phyloP scores from a whole-genome alignment of 2,888 invertebrate genomes.

The Nymphalis urticae region DNA sequence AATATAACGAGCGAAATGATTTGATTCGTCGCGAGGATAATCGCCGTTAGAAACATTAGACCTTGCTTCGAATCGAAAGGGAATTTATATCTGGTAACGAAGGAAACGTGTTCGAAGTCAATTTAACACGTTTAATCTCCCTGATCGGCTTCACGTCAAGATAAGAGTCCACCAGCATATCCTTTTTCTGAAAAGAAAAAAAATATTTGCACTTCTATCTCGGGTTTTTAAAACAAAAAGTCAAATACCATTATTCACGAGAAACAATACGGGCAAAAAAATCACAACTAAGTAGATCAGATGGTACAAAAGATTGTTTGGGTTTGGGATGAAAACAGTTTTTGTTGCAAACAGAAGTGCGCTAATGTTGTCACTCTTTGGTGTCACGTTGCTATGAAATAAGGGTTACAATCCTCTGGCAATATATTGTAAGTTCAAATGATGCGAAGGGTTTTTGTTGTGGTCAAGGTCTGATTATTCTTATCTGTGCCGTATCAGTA shows the following conservation, averaged over 20 bases:
- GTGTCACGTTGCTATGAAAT: slow-evolving; percentile 11
- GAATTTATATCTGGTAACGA: slow-evolving; percentile 51
- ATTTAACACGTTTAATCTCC: slow-evolving; percentile 68
- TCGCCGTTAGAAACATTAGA: slow-evolving; percentile 14
- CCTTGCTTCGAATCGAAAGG: slow-evolving; percentile 11
- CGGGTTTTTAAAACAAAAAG: slow-evolving; percentile 70
- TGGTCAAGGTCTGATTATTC: slow-evolving; percentile 76
- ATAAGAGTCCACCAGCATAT: slow-evolving; percentile 59
- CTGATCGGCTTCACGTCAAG: slow-evolving; percentile 55
- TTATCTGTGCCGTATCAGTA: slow-evolving; percentile 70
- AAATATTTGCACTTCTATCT: slow-evolving; percentile 69
- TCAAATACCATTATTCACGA: slow-evolving; percentile 60
- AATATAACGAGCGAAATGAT: slow-evolving; percentile 46
- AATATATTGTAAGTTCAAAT: slow-evolving; percentile 19
- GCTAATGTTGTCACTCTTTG: slow-evolving; percentile 21
- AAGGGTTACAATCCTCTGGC: slow-evolving; percentile 42
- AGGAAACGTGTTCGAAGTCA: slow-evolving; percentile 49
- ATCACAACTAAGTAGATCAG: slow-evolving; percentile 74
- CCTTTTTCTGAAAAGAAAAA: slow-evolving; percentile 61
- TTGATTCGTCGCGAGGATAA: slow-evolving; percentile 8
- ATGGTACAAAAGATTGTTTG: slow-evolving; percentile 71
- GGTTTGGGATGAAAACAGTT: slow-evolving; percentile 66
- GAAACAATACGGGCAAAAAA: slow-evolving; percentile 69
- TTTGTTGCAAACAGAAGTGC: slow-evolving; percentile 49
- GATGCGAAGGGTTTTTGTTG: slow-evolving; percentile 48